Evolutionary conservation across 1,140 invertebrate species (phyloP).

Genomic region (Tetramorium simillimum): DNA sequence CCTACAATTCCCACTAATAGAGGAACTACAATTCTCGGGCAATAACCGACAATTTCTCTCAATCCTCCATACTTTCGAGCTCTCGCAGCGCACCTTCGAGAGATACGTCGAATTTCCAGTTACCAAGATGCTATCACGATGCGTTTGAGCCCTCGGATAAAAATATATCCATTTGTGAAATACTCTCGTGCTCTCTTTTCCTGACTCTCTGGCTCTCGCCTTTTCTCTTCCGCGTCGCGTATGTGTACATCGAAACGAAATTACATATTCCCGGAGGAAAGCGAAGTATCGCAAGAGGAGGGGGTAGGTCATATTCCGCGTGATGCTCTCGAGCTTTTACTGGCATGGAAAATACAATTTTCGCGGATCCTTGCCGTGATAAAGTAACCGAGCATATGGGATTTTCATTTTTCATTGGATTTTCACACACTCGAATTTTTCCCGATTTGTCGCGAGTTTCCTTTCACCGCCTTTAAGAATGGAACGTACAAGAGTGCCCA

Average conservation of each 20-base stretch:
- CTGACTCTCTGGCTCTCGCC: not conserved
- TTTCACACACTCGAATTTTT: not conserved
- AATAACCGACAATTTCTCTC: conserved; percentile 13
- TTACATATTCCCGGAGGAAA: conserved; percentile 40
- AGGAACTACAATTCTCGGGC: not conserved
- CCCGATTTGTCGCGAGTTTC: not conserved
- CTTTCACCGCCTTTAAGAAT: not conserved
- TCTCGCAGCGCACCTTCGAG: not conserved
- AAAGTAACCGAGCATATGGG: conserved; percentile 28
- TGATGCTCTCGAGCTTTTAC: conserved; percentile 25
- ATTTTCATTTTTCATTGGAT: conserved; percentile 51
- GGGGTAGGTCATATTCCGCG: not conserved
- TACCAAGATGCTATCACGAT: not conserved
- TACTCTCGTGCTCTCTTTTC: not conserved
- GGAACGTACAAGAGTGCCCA: not conserved
- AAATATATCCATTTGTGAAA: conserved; percentile 47
- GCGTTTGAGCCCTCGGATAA: not conserved
- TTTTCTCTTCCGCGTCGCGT: not conserved
- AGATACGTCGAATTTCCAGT: not conserved
- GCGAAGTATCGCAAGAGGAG: conserved; percentile 10
- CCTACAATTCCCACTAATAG: not conserved
- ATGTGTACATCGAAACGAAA: conserved; percentile 7
- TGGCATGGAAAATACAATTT: conserved; percentile 47
- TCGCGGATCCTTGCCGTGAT: conserved; percentile 23
- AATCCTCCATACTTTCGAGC: not conserved